These are phyloP conservation scores for Rhinolophus ferrumequinum DNA, from an alignment of 2,113 vertebrate genomes.

Conservation along the genomic window DNA sequence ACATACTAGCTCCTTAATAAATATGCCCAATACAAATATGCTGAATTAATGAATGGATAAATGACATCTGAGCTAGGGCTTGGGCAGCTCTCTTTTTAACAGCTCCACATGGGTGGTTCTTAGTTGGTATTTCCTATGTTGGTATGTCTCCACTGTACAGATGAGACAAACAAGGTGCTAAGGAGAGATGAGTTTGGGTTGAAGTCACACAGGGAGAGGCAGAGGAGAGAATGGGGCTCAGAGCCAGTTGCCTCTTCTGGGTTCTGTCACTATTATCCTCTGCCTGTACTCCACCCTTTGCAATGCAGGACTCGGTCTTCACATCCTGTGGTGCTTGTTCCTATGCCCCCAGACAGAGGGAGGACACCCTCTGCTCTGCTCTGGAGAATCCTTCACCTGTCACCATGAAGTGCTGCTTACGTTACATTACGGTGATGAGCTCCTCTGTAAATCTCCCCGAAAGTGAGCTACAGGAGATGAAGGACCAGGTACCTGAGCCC, in stretches of 20 bases:
- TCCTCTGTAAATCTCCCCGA: neutral
- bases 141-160: neutral
- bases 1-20: neutral
- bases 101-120: neutral
- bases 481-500: rapidly evolving
- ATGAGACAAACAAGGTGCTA: neutral
- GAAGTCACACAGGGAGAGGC: neutral
- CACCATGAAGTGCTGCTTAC: neutral
- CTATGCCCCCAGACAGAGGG: rapidly evolving
- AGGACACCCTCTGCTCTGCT: neutral
- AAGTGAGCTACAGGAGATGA: neutral
- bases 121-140: neutral
- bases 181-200: no score
- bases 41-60: neutral
- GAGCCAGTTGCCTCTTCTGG: neutral
- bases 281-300: neutral
- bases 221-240: neutral
- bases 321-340: neutral
- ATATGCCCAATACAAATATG: neutral
- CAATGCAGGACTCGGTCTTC: neutral
- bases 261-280: no score
- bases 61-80: neutral
- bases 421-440: neutral
- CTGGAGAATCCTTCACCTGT: neutral
- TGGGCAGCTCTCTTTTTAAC: neutral